phyloP scores from a whole-genome alignment of 1,140 invertebrate species.

The Procambarus clarkii region DNA sequence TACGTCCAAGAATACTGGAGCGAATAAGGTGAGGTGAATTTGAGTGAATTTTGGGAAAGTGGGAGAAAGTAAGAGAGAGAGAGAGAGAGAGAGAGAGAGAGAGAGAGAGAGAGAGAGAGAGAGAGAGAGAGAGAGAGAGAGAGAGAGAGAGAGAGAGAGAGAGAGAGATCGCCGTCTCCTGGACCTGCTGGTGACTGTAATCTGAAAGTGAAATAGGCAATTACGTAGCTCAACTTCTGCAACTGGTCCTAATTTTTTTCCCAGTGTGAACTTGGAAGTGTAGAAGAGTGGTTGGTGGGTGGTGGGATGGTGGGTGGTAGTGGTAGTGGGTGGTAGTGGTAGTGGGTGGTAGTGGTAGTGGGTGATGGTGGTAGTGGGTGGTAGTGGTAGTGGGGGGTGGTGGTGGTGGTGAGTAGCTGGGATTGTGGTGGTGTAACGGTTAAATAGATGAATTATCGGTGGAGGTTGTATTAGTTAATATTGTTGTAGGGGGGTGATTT shows the following conservation, averaged over 20 bases:
- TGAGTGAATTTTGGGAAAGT: too few species aligned
- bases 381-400: background rate
- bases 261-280: background rate
- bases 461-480: too few species aligned
- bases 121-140: constrained; percentile 9
- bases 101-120: constrained; percentile 33
- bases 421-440: too few species aligned
- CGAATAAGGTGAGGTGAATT: too few species aligned
- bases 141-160: background rate
- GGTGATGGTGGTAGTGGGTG: too few species aligned
- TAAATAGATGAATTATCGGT: too few species aligned
- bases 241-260: background rate
- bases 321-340: background rate
- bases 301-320: background rate
- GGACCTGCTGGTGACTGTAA: background rate
- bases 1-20: too few species aligned
- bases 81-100: background rate
- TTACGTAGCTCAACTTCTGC: background rate
- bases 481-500: too few species aligned
- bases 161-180: background rate
- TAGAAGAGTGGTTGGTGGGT: too few species aligned
- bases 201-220: constrained; percentile 4
- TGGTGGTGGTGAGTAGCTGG: background rate
- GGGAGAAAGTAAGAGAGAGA: background rate
- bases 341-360: too few species aligned